Percentiles rank a stretch among this genome's conserved stretches.
Evolutionary conservation across 35 echinoderm and acorn worm species (phyloP).

Genomic region (Ophiothrix spiculata): DNA sequence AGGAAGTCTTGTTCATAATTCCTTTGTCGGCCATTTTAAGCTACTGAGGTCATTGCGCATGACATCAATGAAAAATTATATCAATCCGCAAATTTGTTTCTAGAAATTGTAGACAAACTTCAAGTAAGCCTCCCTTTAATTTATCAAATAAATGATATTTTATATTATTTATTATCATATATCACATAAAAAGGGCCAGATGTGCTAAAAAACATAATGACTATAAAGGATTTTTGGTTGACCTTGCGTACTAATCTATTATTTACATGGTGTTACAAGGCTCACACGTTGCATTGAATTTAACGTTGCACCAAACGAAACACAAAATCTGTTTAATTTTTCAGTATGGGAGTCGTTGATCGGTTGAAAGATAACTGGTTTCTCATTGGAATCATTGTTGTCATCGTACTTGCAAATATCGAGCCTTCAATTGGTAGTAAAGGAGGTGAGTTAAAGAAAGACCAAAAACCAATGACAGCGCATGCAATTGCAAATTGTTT

Average conservation of each 20-base stretch:
- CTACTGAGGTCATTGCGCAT: not conserved
- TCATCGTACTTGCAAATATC: slow-evolving; percentile 62
- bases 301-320: not conserved
- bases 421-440: slow-evolving; percentile 83
- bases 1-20: slow-evolving; percentile 24
- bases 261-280: not conserved
- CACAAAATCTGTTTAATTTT: not conserved
- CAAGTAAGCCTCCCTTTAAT: too few relatives aligned
- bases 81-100: not conserved
- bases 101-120: too few relatives aligned
- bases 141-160: too few relatives aligned
- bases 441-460: slow-evolving; percentile 85
- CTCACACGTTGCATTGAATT: not conserved
- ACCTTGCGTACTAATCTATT: not conserved
- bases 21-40: not conserved
- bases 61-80: not conserved
- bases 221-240: not conserved
- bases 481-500: too few relatives aligned
- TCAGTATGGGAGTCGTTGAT: slow-evolving; percentile 67
- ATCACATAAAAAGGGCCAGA: not conserved
- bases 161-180: not conserved
- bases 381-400: slow-evolving; percentile 76
- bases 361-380: slow-evolving; percentile 95
- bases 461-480: too few relatives aligned
- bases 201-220: too few relatives aligned